Evolutionary conservation across 2,888 invertebrate species (phyloP).

Genomic region (Drosophila maculinotata): DNA sequence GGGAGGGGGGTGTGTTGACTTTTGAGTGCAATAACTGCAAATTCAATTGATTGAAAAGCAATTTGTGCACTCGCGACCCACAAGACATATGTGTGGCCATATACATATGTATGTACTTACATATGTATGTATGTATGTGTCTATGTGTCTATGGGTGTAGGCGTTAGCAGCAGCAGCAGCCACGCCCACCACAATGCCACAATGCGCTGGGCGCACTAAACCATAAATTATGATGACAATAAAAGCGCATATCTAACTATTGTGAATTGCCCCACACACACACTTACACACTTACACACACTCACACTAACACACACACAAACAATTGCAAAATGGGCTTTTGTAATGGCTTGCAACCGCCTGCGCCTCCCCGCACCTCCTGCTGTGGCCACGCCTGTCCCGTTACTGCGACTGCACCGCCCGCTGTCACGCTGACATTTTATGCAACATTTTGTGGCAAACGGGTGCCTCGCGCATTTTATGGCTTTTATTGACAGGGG

Average conservation of each 20-base stretch:
- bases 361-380: not conserved
- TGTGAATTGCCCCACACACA: slow-evolving; percentile 47
- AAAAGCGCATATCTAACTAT: slow-evolving; percentile 66
- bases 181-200: slow-evolving; percentile 43
- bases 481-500: slow-evolving; percentile 53
- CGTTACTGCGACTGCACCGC: slow-evolving; percentile 34
- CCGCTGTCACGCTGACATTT: slow-evolving; percentile 50
- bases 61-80: slow-evolving; percentile 57
- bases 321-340: slow-evolving; percentile 43
- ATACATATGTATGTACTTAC: not conserved
- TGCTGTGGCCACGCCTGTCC: slow-evolving; percentile 48
- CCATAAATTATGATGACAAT: slow-evolving; percentile 71
- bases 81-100: slow-evolving; percentile 46
- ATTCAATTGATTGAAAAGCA: slow-evolving; percentile 79
- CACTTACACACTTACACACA: slow-evolving; percentile 19
- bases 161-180: slow-evolving; percentile 14
- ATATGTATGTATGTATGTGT: not conserved
- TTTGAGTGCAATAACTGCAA: slow-evolving; percentile 77
- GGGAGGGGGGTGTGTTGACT: slow-evolving; percentile 24
- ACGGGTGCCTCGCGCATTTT: slow-evolving; percentile 36
- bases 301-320: slow-evolving; percentile 3
- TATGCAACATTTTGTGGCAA: slow-evolving; percentile 63
- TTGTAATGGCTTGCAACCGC: slow-evolving; percentile 34
- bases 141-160: slow-evolving; percentile 15
- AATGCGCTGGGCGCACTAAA: slow-evolving; percentile 56